These are phyloP conservation scores for Fragum fragum DNA, from an alignment of 2,888 invertebrate genomes.

Conservation along the genomic window DNA sequence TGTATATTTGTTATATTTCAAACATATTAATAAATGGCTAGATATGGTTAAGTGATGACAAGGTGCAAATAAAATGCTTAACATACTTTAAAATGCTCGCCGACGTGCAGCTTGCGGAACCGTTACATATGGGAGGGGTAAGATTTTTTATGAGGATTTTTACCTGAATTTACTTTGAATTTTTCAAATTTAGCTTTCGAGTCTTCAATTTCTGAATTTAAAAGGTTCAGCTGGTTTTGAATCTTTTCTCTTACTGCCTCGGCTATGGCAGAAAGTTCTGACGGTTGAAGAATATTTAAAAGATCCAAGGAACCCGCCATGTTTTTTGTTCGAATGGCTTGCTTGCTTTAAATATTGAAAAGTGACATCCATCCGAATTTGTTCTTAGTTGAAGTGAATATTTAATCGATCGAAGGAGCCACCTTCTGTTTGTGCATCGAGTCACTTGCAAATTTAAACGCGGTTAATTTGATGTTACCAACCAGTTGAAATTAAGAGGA, in stretches of 20 bases:
- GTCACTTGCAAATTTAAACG: too few relatives aligned
- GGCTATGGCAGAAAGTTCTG: constrained; percentile 69
- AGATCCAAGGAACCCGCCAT: constrained; percentile 78
- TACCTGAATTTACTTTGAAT: constrained; percentile 81
- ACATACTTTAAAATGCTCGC: too few relatives aligned
- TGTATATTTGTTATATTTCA: too few relatives aligned
- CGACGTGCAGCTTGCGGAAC: too few relatives aligned
- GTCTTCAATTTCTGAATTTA: constrained; percentile 67
- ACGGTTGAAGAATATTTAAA: constrained; percentile 66
- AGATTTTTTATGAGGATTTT: constrained; percentile 17
- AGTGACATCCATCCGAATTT: neutral
- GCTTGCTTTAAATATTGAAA: neutral
- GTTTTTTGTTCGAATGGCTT: constrained; percentile 19
- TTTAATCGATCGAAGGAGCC: too few relatives aligned
- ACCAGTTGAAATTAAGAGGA: too few relatives aligned
- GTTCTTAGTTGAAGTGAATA: too few relatives aligned
- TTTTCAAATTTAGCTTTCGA: constrained; percentile 77
- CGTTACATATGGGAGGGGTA: neutral
- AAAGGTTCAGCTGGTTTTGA: constrained; percentile 54
- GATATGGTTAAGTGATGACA: too few relatives aligned
- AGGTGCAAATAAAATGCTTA: too few relatives aligned
- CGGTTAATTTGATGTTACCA: too few relatives aligned
- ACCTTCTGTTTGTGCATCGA: too few relatives aligned
- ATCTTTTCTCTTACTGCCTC: constrained; percentile 69
- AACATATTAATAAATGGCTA: too few relatives aligned